Evolutionary conservation across 2,797 vertebrate genomes (phyloP).

Genomic region (Sylvia borin): DNA sequence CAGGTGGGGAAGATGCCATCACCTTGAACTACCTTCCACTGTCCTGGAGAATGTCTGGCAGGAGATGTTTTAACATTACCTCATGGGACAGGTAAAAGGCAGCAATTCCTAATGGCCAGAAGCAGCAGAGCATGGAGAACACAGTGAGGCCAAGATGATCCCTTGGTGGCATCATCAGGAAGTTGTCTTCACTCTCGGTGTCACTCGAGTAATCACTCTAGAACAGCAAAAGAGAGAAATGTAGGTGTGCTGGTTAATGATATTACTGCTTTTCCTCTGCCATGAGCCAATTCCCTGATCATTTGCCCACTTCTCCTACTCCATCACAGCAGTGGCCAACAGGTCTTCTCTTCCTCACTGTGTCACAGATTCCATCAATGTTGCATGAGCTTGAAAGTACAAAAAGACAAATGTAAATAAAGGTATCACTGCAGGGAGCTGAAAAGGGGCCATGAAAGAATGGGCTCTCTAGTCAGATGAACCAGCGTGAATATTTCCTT

Average conservation of each 20-base stretch:
- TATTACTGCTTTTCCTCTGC: neutral
- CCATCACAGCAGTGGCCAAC: neutral
- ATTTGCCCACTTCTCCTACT: neutral
- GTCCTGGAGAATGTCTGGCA: neutral
- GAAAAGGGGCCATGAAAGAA: neutral
- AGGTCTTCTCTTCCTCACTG: neutral
- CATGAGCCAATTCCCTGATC: neutral
- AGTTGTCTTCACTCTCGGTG: slow-evolving; percentile 93
- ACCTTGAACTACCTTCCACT: neutral
- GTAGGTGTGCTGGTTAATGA: neutral
- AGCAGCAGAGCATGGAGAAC: slow-evolving; percentile 98
- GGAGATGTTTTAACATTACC: slow-evolving; percentile 74
- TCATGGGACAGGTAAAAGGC: slow-evolving; percentile 94
- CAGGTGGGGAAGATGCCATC: neutral
- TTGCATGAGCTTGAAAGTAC: neutral
- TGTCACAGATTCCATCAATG: neutral
- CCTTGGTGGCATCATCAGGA: slow-evolving; percentile 91
- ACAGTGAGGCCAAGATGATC: slow-evolving; percentile 94
- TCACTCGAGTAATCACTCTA: slow-evolving; percentile 92
- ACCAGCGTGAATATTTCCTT: neutral
- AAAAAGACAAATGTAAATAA: neutral
- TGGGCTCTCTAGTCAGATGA: neutral
- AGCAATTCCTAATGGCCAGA: slow-evolving; percentile 94
- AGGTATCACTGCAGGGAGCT: neutral
- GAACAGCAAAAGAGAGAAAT: slow-evolving; percentile 13